Evolutionary conservation across 1,140 invertebrate species (phyloP), one percentile per base, ranked within the genome.

Genomic region (Drosophila varians): DNA sequence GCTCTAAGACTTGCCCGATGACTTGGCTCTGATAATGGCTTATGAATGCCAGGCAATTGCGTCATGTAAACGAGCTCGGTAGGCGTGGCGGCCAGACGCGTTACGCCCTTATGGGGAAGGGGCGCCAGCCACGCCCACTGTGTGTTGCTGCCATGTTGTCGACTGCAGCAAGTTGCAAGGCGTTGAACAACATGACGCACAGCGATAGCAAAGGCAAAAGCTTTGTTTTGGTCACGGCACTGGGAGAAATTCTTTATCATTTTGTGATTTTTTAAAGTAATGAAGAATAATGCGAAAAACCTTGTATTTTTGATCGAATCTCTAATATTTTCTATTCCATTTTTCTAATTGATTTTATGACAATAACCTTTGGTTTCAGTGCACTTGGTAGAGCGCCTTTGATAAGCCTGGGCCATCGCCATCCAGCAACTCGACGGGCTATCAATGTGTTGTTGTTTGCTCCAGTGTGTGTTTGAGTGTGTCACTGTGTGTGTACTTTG

Each of bases 1-100:
- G 82, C 75, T 82, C 70, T 87, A 77, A 87, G 82, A 74, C 77
- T 42, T 70, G 69, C 36, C 36, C 72, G 80, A 87, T 86, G 82
- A 78, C 80, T 87, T 86, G 73, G 65, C 80, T 45, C 61, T 68
- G 82, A 87, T 87, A 86, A 87, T 73, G 62, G 73, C 82, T 82
- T 82, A 77, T 86, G 82, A 82, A 86, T 87, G 80, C 80, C 74
- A 55, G 73, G 77, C 77, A 77, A 72, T 86, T 86, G 73, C 60
- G 36, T 76, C 61, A 86, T 86, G 80, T 86, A 86, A 87, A 87
- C 72, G 72, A 77, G 62, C 34, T 11, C 31, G 12, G 25, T 47
- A 68, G 71, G 66, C 64, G 65, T 78, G 45, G 21, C 25, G 43
- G 28, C 47, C 34, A 74, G 78, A 83, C 79, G 62, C 62, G 70